Base-by-base conservation (phyloP, 2,888 invertebrate species). In the Drosophila borborema region DNA sequence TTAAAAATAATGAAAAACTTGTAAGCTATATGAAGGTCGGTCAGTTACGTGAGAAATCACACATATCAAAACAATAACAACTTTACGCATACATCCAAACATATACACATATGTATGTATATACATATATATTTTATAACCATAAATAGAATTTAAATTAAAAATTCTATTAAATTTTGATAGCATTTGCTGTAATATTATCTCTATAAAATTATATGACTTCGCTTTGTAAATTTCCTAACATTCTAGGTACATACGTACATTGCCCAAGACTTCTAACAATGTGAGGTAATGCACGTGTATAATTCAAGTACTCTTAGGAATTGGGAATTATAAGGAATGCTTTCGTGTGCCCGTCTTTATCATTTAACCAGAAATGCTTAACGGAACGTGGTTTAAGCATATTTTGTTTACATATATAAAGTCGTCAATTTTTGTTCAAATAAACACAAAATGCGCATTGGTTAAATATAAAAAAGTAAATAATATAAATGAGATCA, bases 401-500 rank as follows among this genome's bases (percentile, higher is more conserved):
- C 31, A 20, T 8, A 28, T 14, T 10, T 36, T 49, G 12, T 49
- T 18, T 20, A 20, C 20, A 20, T 14, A 58, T 40, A 38, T 12
- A 16, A 60, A 23, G 43, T 28, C 61, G 36, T n/a, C 61, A 56
- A 72, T 66, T 66, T 63, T 12, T 34, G 14, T 45, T 16, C 41
- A 67, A 58, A 58, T 31, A 45, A 43, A 43, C 18, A 6, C 14
- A 23, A 71, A 72, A 36, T 67, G 67, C 72, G 73, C 72, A 72
- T 59, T 54, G 58, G 41, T 41, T 41, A 54, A 23, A 45, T 45
- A 45, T 20, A 9, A 16, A 16, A 3, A n/a, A 31, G 14, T 12
- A 36, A 38, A 58, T 43, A 56, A 16, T 45, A 45, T 58, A 53
- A 58, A 48, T 20, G 20, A 34, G 31, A 20, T 56, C 6, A 16